Conservation (phyloP, 2,888 invertebrate genomes). For the Biston betularia region DNA sequence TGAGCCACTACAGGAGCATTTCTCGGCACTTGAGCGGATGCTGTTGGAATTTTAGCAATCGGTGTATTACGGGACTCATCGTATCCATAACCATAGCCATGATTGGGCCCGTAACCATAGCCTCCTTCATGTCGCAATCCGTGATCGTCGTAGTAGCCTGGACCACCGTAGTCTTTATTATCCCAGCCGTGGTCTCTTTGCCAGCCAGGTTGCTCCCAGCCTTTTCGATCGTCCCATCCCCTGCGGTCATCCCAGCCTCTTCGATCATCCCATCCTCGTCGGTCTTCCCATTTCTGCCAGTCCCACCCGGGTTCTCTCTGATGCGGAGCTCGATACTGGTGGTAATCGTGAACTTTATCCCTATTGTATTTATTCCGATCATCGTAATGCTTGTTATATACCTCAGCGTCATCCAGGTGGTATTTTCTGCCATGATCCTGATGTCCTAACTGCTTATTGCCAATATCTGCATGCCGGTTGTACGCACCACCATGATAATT, state of each 20-base stretch:
- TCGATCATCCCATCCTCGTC: conserved; percentile 61
- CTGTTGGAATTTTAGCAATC: conserved; percentile 46
- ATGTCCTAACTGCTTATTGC: conserved; percentile 71
- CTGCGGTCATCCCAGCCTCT: conserved; percentile 57
- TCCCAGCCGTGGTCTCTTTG: conserved; percentile 61
- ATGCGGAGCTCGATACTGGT: conserved; percentile 64
- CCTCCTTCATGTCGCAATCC: conserved; percentile 76
- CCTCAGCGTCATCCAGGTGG: conserved; percentile 75
- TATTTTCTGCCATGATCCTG: conserved; percentile 79
- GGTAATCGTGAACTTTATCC: conserved; percentile 69
- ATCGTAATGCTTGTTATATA: conserved; percentile 75
- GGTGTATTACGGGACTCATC: conserved; percentile 72
- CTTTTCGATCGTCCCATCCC: conserved; percentile 58
- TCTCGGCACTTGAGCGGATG: conserved; percentile 61
- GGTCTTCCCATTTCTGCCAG: conserved; percentile 68
- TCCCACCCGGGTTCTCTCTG: conserved; percentile 70
- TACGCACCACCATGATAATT: conserved; percentile 74
- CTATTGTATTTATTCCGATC: conserved; percentile 72
- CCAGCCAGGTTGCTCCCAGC: conserved; percentile 60
- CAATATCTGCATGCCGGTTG: conserved; percentile 72
- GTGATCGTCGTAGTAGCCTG: conserved; percentile 75
- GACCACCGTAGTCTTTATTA: conserved; percentile 68
- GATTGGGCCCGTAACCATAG: conserved; percentile 72
- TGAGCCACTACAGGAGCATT: conserved; percentile 75
- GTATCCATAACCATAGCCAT: conserved; percentile 76